Conservation (phyloP, 2,888 invertebrate species). For the Apocheima hispidaria region DNA sequence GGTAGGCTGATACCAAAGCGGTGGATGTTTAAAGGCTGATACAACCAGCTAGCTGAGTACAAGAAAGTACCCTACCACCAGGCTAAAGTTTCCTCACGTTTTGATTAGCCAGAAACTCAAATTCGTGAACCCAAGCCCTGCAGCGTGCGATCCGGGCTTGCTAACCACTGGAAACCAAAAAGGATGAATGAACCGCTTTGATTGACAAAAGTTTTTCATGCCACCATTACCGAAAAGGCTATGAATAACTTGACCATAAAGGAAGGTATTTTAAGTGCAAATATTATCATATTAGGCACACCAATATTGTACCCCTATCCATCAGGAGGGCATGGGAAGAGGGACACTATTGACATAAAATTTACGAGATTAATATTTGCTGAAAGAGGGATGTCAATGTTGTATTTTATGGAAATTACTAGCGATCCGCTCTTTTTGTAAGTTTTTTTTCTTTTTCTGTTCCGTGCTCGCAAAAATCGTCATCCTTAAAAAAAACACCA, state of each 20-base stretch:
- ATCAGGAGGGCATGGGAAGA: conserved; percentile 67
- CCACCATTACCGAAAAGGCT: conserved; percentile 10
- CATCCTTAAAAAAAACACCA: no score
- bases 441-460: no score
- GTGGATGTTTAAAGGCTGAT: no score
- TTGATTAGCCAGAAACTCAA: no score
- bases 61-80: no score
- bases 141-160: no score
- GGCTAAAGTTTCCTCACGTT: no score
- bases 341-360: conserved; percentile 70
- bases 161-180: no score
- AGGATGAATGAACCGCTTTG: neutral
- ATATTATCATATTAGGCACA: conserved; percentile 64
- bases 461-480: no score
- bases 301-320: conserved; percentile 78
- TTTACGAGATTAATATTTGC: conserved; percentile 84
- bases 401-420: conserved; percentile 2
- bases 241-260: conserved; percentile 42
- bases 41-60: no score
- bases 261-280: conserved; percentile 62
- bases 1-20: no score
- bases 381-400: conserved; percentile 52
- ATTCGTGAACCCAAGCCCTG: no score
- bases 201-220: neutral
- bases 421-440: neutral